phyloP scores from a whole-genome alignment of 2,888 invertebrate genomes.

The Apoderus coryli region DNA sequence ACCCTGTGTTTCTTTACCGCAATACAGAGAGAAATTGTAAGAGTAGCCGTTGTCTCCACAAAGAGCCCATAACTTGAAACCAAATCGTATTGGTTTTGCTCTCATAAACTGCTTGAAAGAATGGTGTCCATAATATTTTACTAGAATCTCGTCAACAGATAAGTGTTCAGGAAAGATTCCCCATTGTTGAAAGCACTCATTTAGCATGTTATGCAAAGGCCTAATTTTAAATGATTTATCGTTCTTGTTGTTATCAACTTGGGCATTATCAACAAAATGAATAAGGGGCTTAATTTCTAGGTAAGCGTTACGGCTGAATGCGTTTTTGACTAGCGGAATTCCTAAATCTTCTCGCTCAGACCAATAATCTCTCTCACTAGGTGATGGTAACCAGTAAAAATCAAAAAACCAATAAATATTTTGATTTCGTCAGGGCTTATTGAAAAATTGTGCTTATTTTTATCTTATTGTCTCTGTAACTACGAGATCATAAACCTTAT shows the following conservation, averaged over 20 bases:
- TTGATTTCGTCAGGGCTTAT: constrained; percentile 6
- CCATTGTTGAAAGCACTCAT: constrained; percentile 11
- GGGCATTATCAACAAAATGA: constrained; percentile 13
- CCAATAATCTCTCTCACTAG: constrained; percentile 9
- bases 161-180: constrained; percentile 13
- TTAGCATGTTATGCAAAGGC: constrained; percentile 10
- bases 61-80: too few relatives aligned
- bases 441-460: background rate
- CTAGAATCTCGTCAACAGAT: constrained; percentile 15
- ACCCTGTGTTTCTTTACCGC: too few relatives aligned
- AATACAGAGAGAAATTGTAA: constrained; percentile 12
- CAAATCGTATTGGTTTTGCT: constrained; percentile 14
- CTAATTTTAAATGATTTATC: constrained; percentile 14
- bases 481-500: constrained; percentile 2
- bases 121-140: constrained; percentile 14
- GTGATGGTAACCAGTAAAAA: constrained; percentile 10
- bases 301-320: constrained; percentile 10
- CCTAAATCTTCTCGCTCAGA: constrained; percentile 9
- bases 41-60: constrained; percentile 14
- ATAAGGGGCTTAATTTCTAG: constrained; percentile 12
- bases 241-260: constrained; percentile 11
- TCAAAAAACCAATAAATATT: constrained; percentile 8
- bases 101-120: constrained; percentile 13
- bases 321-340: constrained; percentile 9
- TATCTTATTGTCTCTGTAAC: constrained; percentile 5